Evolutionary conservation across 2,113 vertebrate genomes (phyloP).

Genomic region (Gymnorhina tibicen): DNA sequence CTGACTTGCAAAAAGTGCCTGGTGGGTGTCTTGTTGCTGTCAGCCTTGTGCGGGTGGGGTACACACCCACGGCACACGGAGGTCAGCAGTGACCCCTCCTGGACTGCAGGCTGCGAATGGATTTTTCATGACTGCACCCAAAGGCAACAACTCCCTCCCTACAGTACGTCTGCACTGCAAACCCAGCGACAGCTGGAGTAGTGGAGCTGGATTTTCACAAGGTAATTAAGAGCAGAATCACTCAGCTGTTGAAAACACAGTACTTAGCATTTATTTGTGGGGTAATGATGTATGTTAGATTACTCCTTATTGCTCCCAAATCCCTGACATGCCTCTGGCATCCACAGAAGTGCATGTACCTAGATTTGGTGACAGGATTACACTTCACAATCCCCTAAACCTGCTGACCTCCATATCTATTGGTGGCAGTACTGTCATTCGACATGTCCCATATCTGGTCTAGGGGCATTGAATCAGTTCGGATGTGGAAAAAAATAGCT

Average conservation of each 20-base stretch:
- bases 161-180: background rate
- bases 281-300: background rate
- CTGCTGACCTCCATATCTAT: background rate
- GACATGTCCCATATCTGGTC: background rate
- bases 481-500: background rate
- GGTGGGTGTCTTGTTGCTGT: background rate
- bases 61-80: accelerated
- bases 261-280: background rate
- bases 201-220: background rate
- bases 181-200: background rate
- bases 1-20: background rate
- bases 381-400: background rate
- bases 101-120: background rate
- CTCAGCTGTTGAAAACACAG: background rate
- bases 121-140: background rate
- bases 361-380: background rate
- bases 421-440: background rate
- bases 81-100: background rate
- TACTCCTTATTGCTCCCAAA: background rate
- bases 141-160: background rate
- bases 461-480: background rate
- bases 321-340: background rate
- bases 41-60: background rate
- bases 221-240: background rate
- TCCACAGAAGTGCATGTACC: background rate